Evolutionary conservation across 2,797 vertebrate genomes (phyloP).

Genomic region (Oreochromis mossambicus): DNA sequence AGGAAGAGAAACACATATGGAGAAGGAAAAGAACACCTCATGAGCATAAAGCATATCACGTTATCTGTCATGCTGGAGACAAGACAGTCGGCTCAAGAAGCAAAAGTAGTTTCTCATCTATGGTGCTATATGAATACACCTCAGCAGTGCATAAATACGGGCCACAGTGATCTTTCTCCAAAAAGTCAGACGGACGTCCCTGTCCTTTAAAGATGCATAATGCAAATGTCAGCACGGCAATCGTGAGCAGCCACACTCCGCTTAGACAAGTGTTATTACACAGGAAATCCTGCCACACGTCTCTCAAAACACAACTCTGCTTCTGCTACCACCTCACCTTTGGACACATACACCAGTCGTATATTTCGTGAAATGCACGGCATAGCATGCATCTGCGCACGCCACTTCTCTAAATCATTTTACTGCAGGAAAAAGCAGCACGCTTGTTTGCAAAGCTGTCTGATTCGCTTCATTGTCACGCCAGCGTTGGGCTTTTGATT

Average conservation of each 20-base stretch:
- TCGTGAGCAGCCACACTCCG: not conserved
- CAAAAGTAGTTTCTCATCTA: not conserved
- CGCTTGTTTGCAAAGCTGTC: not conserved
- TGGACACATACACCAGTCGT: not conserved
- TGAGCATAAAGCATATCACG: not conserved
- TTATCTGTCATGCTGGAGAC: not conserved
- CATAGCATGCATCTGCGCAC: not conserved
- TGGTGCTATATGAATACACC: not conserved
- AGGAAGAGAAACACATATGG: not conserved
- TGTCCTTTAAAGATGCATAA: constrained; percentile 6
- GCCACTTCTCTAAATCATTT: not conserved
- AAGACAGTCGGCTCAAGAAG: not conserved
- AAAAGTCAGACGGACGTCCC: not conserved
- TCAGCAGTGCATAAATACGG: not conserved
- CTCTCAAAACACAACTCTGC: not conserved
- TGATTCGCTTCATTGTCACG: not conserved
- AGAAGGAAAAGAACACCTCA: not conserved
- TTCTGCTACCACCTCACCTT: not conserved
- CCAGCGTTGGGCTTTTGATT: not conserved
- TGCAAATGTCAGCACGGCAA: constrained; percentile 12
- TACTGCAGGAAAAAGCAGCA: not conserved
- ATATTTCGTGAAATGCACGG: not conserved
- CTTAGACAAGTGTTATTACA: not conserved
- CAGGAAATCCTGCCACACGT: not conserved
- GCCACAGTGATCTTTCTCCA: not conserved